Percentiles rank a stretch among this genome's conserved stretches.
Evolutionary conservation across 1,140 invertebrate genomes (phyloP).

Genomic region (Lepidurus couesii): DNA sequence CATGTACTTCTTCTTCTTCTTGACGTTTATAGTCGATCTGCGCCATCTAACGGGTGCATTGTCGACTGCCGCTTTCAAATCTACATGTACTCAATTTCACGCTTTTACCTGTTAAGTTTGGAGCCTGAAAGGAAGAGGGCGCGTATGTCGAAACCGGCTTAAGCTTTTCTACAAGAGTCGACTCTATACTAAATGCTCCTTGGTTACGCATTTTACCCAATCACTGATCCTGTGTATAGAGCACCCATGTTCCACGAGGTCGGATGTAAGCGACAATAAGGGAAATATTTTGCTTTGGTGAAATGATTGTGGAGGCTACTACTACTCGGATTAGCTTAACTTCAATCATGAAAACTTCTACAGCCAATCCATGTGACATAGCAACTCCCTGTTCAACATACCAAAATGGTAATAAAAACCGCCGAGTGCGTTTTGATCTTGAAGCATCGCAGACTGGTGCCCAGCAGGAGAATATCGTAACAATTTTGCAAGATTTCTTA

Average conservation of each 20-base stretch:
- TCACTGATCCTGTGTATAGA: background rate
- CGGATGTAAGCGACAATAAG: background rate
- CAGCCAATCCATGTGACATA: background rate
- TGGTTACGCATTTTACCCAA: too few species aligned
- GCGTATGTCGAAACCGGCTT: too few species aligned
- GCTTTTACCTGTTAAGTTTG: too few species aligned
- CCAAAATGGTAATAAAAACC: background rate
- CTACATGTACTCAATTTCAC: too few species aligned
- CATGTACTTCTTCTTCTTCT: too few species aligned
- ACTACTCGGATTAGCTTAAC: background rate
- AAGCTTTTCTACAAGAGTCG: too few species aligned
- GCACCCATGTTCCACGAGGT: conserved; percentile 4
- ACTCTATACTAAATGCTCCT: too few species aligned
- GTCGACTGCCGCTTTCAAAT: too few species aligned
- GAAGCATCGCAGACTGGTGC: background rate
- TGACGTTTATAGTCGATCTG: too few species aligned
- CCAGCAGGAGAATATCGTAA: conserved; percentile 17
- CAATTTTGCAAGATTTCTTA: conserved; percentile 28
- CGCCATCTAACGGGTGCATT: too few species aligned
- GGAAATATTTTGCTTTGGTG: background rate
- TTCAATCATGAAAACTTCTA: background rate
- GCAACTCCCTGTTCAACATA: background rate
- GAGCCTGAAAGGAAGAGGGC: too few species aligned
- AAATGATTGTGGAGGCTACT: background rate
- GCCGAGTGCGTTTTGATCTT: conserved; percentile 18